Evolutionary conservation across 2,797 vertebrate species (phyloP), one percentile per base, ranked within the genome.

Genomic region (Cirrhinus mrigala): DNA sequence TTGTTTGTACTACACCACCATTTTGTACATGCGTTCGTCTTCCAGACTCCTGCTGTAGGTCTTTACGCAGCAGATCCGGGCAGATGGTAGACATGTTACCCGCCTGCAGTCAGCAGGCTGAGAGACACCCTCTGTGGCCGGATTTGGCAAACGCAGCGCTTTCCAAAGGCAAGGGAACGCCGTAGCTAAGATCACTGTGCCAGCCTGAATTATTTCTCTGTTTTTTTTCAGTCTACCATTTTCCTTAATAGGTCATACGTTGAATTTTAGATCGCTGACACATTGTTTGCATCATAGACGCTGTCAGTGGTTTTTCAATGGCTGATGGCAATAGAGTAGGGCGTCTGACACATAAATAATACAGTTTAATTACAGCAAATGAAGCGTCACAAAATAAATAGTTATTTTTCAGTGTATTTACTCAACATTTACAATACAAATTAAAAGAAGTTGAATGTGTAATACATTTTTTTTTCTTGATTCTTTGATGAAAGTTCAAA

Each of bases 21-120:
- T 83, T 84, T 82, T 79, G 85, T 62, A 62, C 50, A 62, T 77
- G 68, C 12, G 46, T 54, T 62, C 29, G 22, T 84, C 27, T 77
- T 86, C 87, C 85, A 87, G 87, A 40, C 79, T 85, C 88, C 78
- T 44, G 75, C 88, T 81, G 88, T 20, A 80, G 81, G 68, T 83
- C 88, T 85, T 88, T 82, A 87, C 56, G 76, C 74, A 44, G 82
- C 73, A 79, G 84, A 87, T 85, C 79, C 66, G 69, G 85, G 88
- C 90, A 91, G 88, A 88, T 90, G 89, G 89, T 68, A 82, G 87
- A 44, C 79, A 56, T 90, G 85, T 87, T 84, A 87, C 79, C 70
- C 75, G 54, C 82, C 70, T 77, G 56, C 66, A 77, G 81, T 88
- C 86, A 78, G 90, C 85, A 54, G 77, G 85, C 83, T 83, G 71